These are phyloP conservation scores for Apogon talboti DNA, from an alignment of 2,797 vertebrate genomes.

Conservation along the genomic window DNA sequence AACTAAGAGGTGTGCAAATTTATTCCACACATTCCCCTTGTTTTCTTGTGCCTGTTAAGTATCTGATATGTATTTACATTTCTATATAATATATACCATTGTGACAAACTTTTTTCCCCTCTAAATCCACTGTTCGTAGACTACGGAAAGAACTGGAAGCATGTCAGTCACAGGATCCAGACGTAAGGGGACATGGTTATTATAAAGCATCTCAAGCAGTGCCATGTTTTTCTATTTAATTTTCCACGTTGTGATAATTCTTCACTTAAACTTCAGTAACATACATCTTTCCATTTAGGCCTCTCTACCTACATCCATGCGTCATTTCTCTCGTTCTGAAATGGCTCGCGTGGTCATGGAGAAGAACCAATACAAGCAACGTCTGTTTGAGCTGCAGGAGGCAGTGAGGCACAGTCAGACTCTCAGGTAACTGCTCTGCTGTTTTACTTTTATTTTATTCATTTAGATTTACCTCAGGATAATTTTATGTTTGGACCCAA, in stretches of 20 bases:
- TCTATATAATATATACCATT: background rate
- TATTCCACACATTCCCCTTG: background rate
- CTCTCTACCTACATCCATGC: conserved; percentile 70
- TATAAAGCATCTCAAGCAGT: background rate
- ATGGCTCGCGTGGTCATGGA: conserved; percentile 91
- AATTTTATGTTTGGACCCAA: background rate
- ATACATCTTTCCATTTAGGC: conserved; percentile 58
- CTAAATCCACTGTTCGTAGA: conserved; percentile 51
- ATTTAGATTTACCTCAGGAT: background rate
- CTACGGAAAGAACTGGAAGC: conserved; percentile 81
- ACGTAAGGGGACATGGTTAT: conserved; percentile 69
- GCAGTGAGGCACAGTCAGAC: conserved; percentile 78
- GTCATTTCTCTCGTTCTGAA: conserved; percentile 88
- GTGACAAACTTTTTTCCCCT: background rate
- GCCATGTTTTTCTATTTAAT: background rate
- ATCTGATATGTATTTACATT: background rate
- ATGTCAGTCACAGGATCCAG: conserved; percentile 74
- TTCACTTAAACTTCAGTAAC: background rate
- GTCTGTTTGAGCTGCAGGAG: conserved; percentile 89
- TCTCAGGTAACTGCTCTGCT: conserved; percentile 66
- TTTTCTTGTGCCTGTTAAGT: background rate
- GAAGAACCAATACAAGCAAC: conserved; percentile 91
- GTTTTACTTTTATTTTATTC: background rate
- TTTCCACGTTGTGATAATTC: background rate
- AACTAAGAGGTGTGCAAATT: conserved; percentile 74